Evolutionary conservation across 2,113 vertebrate species (phyloP).

Genomic region (Podarcis raffonei): DNA sequence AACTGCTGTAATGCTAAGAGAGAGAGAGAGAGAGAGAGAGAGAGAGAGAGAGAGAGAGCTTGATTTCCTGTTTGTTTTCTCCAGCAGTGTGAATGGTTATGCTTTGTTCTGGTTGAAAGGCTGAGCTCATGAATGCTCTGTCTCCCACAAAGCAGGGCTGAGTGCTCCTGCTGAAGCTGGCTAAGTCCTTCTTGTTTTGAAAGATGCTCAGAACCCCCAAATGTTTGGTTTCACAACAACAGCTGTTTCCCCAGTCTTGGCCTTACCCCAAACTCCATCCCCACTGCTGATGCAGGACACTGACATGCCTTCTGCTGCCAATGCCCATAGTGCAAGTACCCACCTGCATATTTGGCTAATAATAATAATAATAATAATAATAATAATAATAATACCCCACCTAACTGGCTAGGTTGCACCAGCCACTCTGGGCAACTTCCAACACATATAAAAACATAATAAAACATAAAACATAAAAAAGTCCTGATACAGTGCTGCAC

Average conservation of each 20-base stretch:
- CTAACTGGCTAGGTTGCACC: too few species aligned
- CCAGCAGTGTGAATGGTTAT: background rate
- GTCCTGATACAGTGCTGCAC: too few species aligned
- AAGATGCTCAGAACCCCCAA: slow-evolving; percentile 1
- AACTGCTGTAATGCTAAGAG: background rate
- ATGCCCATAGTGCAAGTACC: too few species aligned
- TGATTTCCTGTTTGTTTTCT: background rate
- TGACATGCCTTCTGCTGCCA: too few species aligned
- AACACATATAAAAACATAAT: too few species aligned
- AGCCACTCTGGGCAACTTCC: too few species aligned
- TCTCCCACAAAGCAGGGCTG: slow-evolving; percentile 12
- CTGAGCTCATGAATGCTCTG: background rate
- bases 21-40: background rate
- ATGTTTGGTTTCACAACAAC: slow-evolving; percentile 1
- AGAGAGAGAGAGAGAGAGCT: background rate
- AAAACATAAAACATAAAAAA: too few species aligned
- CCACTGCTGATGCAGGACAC: too few species aligned
- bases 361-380: too few species aligned
- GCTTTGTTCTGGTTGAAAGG: background rate
- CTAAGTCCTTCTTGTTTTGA: slow-evolving; percentile 2
- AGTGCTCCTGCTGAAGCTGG: slow-evolving; percentile 18
- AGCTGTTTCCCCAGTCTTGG: slow-evolving; percentile 23
- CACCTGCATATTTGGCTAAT: too few species aligned
- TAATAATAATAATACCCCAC: too few species aligned
- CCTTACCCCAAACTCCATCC: background rate